Base-by-base conservation (phyloP, 2,797 vertebrate genomes). In the Dicrostonyx torquatus region DNA sequence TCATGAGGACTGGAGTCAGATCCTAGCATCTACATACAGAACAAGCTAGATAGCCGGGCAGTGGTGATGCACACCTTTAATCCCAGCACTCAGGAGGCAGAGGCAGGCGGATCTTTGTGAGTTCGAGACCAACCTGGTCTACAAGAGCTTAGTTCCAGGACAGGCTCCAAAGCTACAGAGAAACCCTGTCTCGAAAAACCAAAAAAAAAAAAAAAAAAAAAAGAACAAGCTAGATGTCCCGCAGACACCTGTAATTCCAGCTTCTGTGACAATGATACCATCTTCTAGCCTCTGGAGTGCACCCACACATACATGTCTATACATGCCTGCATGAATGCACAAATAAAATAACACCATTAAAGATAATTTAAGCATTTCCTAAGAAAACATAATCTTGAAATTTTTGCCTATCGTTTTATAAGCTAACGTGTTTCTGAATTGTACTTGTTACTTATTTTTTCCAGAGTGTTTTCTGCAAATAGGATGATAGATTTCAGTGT, bases 321-420 rank as follows among this genome's bases (percentile, higher is more conserved):
- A 55, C n/a, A 37, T 2, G 24, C n/a, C 22, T 9, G 24, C 17
- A 84, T 6, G 10, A 48, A n/a, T 62, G 55, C 13, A 60, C 14
- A 62, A 64, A n/a, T 37, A 58, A 80, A 40, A 60, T 84, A 64
- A 64, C 10, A 43, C 26, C 55, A 48, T 45, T 70, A 53, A 53
- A 86, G 70, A 17, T 79, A 50, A 43, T 34, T 14, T 37, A 94
- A 80, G 37, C 20, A 34, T 80, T 91, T 94, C 75, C 82, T 60
- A 87, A 92, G 66, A 83, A 75, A 93, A 87, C 13, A 50, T 53
- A 29, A 84, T 96, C 50, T 64, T 89, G 37, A 92, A 95, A 82
- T 66, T 40, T 40, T 79, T 94, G 87, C 34, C 31, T 48, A 45
- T 37, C 22, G 26, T 64, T 80, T 83, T 70, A n/a, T 94, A 76